Conservation (phyloP, 2,113 vertebrate genomes). For the Romanogobio albipinnatus region DNA sequence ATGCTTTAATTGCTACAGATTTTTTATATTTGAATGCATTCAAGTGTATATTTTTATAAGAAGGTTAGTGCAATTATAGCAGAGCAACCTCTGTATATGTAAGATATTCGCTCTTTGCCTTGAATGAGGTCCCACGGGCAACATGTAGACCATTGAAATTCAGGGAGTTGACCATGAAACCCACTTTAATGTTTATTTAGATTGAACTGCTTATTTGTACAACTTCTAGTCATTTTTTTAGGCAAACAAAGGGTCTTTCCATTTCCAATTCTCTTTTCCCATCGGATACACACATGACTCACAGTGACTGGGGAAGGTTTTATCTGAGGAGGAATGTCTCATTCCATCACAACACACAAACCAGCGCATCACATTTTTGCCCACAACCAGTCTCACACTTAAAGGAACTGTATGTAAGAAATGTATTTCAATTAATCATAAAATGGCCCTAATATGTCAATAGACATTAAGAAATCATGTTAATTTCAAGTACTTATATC, state of each 20-base stretch:
- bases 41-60: slow-evolving; percentile 39
- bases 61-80: slow-evolving; percentile 18
- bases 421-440: too few relatives aligned
- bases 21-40: slow-evolving; percentile 56
- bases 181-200: slow-evolving; percentile 52
- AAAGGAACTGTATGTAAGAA: too few relatives aligned
- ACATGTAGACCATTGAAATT: slow-evolving; percentile 48
- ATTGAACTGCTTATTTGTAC: slow-evolving; percentile 32
- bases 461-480: too few relatives aligned
- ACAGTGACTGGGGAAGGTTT: slow-evolving; percentile 1
- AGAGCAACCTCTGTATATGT: slow-evolving; percentile 38
- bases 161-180: slow-evolving; percentile 28
- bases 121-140: slow-evolving; percentile 75
- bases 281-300: slow-evolving; percentile 22
- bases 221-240: slow-evolving; percentile 17
- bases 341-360: slow-evolving; percentile 10
- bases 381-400: not conserved
- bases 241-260: not conserved
- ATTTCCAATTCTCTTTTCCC: slow-evolving; percentile 30
- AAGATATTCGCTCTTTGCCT: slow-evolving; percentile 60
- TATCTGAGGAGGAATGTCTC: not conserved
- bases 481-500: too few relatives aligned
- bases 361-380: not conserved
- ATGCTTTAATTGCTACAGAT: slow-evolving; percentile 59
- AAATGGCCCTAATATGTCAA: too few relatives aligned